Evolutionary conservation across 1,140 invertebrate genomes (phyloP), one percentile per base, ranked within the genome.

Genomic region (Heliconius hewitsoni): DNA sequence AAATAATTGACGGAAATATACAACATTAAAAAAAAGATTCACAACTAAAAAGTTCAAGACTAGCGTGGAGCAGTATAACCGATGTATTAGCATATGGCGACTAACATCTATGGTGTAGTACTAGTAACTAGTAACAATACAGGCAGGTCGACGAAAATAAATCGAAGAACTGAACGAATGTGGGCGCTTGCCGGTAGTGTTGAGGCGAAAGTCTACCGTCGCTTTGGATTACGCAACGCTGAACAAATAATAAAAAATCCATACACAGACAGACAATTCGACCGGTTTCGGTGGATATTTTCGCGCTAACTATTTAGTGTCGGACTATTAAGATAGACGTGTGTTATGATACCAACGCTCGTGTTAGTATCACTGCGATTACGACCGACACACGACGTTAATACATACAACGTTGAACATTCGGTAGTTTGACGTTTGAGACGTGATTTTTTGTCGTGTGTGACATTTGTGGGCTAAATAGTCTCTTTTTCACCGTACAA

Each of bases 351-450:
- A 85, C 81, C 82, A 78, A 75, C 77, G 81, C 81, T 71, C 71
- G 83, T 86, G 85, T 91, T 92, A 92, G 91, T 92, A 83, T 88
- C 83, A 83, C 72, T 76, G 83, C 85, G 89, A 92, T 92, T 90
- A 92, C 88, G 90, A 85, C 72, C 80, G 79, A 83, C 71, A 80
- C 66, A 85, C 81, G 88, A 91, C 90, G 90, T 37, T 37, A 37
- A 37, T 90, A 76, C 83, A 46, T 84, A 81, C 34, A 37, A 37
- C 83, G 80, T 79, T 72, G 42, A 79, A 81, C 72, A 83, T 86
- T 89, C 72, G 83, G 76, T 76, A 81, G 74, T 78, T 81, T 46
- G 72, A 74, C 80, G 55, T 52, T 76, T 73, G 23, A 42, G 74
- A 75, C 74, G 74, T 76, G 60, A 30, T 50, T 76, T 76, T 77